phyloP scores from a whole-genome alignment of 2,888 invertebrate genomes.

The Chymomyza caudatula region DNA sequence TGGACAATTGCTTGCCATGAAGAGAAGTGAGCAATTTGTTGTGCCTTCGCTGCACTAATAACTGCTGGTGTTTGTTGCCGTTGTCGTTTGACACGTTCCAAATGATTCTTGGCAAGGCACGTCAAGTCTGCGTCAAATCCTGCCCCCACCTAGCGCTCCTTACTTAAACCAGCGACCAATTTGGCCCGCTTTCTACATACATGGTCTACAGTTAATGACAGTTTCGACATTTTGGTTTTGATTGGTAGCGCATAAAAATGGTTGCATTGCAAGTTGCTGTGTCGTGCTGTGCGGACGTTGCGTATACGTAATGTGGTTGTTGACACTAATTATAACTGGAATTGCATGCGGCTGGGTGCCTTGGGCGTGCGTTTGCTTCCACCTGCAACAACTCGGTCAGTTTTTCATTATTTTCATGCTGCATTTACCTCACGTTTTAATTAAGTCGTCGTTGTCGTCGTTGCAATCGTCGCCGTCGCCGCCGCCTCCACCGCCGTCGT shows the following conservation, averaged over 20 bases:
- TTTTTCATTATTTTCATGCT: slow-evolving; percentile 72
- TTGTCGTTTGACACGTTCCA: not conserved
- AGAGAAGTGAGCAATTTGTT: slow-evolving; percentile 36
- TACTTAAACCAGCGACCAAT: slow-evolving; percentile 30
- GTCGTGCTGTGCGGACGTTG: slow-evolving; percentile 20
- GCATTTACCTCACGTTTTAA: slow-evolving; percentile 74
- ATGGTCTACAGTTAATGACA: slow-evolving; percentile 48
- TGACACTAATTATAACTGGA: slow-evolving; percentile 72
- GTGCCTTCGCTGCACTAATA: slow-evolving; percentile 25
- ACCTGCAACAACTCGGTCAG: slow-evolving; percentile 60
- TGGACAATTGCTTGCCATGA: slow-evolving; percentile 16
- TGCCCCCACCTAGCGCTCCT: slow-evolving; percentile 23
- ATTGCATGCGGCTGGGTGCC: slow-evolving; percentile 41
- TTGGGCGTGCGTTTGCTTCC: slow-evolving; percentile 36
- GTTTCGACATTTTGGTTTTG: slow-evolving; percentile 65
- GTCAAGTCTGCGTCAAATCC: slow-evolving; percentile 42
- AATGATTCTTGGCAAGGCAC: slow-evolving; percentile 1
- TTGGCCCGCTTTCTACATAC: slow-evolving; percentile 34
- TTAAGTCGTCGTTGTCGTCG: slow-evolving; percentile 62
- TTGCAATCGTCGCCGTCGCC: slow-evolving; percentile 20
- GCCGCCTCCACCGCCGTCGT: slow-evolving; percentile 7
- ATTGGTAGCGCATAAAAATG: slow-evolving; percentile 38
- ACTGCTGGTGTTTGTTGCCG: not conserved
- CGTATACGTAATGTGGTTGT: slow-evolving; percentile 62
- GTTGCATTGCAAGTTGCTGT: not conserved